Base-by-base conservation (phyloP, 64 coral and sea anemone genomes). In the Montipora capricornis region DNA sequence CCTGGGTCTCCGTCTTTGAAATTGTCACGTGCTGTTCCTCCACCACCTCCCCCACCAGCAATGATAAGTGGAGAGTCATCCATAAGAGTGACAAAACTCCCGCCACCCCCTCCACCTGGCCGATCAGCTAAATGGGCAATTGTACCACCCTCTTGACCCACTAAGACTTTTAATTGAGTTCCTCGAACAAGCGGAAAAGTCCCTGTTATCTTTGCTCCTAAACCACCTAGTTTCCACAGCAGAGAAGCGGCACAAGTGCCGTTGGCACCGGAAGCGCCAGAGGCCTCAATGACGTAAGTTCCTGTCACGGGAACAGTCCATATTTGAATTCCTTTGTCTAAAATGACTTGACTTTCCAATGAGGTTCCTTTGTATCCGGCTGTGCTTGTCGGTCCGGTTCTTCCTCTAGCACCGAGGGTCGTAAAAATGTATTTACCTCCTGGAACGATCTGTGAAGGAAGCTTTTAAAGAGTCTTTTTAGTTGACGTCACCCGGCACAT, bases 221-320 rank as follows among this genome's bases (percentile, higher is more conserved):
- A 81, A 14, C 78, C 89, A 55, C 89, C 82, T 9, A 49, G 8
- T 16, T 14, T 70, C 82, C 82, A 86, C 24, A 5, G 3, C 12
- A 8, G 29, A 44, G 6, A 16, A 78, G 1, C 11, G 16, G 49
- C 13, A 6, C 49, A 1, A 12, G 93, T 75, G 10, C 93, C 88
- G 7, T 90, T 95, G 8, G 57, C 84, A 0, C 93, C 93, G 4
- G 93, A 95, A 11, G 55, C 93, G 44, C 93, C 87, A 51, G 52
- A 24, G 44, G 73, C 93, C 57, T 95, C 93, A 79, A 95, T 90
- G 19, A 75, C 73, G 61, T 95, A 95, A 20, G 20, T 79, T 89
- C 93, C 93, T 19, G 93, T 84, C 69, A 85, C 83, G 66, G 88
- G 93, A 64, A 95, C 93, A 78, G 88, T 90, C 88, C 93, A 95